phyloP scores from a whole-genome alignment of 2,797 vertebrate species.

The Petrocephalus schoutedeni region DNA sequence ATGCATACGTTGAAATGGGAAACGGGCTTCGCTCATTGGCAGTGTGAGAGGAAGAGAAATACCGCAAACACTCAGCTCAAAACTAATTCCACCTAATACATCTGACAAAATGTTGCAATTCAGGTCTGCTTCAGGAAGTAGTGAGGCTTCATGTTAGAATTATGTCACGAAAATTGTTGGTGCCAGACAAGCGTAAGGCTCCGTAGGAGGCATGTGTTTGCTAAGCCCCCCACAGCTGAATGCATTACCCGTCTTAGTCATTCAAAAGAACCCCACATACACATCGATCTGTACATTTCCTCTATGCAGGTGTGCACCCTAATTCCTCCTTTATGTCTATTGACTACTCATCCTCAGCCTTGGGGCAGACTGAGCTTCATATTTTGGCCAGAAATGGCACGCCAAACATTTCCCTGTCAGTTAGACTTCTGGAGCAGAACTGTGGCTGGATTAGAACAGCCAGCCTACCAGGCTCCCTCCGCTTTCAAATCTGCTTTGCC shows the following conservation, averaged over 20 bases:
- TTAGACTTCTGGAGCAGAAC: constrained; percentile 27
- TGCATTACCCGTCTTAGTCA: background rate
- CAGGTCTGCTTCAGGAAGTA: background rate
- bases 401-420: constrained; percentile 4
- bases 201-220: background rate
- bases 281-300: background rate
- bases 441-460: constrained; percentile 1
- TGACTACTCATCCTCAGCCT: background rate
- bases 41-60: background rate
- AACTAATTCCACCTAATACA: background rate
- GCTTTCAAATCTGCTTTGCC: constrained; percentile 19
- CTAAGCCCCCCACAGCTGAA: background rate
- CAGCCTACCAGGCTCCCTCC: constrained; percentile 2
- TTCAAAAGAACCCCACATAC: background rate
- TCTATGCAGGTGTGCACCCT: background rate
- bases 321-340: background rate
- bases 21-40: background rate
- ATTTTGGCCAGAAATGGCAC: background rate
- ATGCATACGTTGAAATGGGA: background rate
- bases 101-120: background rate
- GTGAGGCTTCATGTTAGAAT: background rate
- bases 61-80: background rate
- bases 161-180: constrained; percentile 3
- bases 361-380: background rate
- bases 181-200: background rate